Conservation (phyloP, 2,888 invertebrate species). For the Phoenoteleia sp. region DNA sequence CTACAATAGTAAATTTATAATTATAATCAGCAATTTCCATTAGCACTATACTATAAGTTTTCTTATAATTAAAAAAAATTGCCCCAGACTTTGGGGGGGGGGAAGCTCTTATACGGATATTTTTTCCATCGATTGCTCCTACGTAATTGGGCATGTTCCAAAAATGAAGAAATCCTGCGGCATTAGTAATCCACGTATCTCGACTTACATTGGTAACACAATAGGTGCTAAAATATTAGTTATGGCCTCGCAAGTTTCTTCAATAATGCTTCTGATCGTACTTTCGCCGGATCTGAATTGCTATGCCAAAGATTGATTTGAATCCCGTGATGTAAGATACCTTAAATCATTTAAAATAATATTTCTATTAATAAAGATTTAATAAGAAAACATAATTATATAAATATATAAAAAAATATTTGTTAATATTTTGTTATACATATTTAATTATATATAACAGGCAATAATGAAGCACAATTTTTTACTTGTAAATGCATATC, state of each 20-base stretch:
- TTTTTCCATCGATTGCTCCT: conserved; percentile 75
- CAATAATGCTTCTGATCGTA: not conserved
- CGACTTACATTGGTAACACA: conserved; percentile 52
- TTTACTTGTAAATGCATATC: no score
- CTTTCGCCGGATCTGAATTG: not conserved
- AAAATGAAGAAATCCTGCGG: conserved; percentile 55
- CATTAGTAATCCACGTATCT: conserved; percentile 58
- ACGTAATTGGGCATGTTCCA: conserved; percentile 76
- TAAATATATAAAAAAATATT: no score
- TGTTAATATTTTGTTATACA: no score
- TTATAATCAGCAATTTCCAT: not conserved
- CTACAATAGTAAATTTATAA: not conserved
- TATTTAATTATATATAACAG: no score
- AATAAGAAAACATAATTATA: no score
- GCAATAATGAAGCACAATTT: no score
- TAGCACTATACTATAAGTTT: not conserved
- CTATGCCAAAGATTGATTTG: not conserved
- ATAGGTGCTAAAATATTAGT: conserved; percentile 41
- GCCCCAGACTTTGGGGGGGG: conserved; percentile 13
- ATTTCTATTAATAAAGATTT: no score
- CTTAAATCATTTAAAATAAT: no score
- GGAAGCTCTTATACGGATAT: conserved; percentile 72
- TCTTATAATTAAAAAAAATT: not conserved
- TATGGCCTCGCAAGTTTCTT: not conserved
- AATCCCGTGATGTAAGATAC: not conserved